Conservation (phyloP, 2,888 invertebrate genomes). For the Ichneumoninae sp. region DNA sequence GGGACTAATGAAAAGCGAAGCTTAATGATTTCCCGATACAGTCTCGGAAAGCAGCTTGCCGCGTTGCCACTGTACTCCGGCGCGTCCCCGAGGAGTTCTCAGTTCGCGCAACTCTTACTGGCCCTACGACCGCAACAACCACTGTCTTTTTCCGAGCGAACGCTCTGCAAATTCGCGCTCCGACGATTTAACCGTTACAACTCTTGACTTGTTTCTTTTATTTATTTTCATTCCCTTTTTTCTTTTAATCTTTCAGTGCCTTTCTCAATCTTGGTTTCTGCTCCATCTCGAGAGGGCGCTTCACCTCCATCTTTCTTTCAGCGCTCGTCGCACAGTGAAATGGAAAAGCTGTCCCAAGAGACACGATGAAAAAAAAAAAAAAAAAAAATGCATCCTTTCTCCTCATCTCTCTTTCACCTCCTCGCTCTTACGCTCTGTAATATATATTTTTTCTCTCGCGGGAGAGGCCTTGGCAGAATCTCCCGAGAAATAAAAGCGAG, state of each 20-base stretch:
- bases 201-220: not conserved
- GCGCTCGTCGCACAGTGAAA: not conserved
- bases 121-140: not conserved
- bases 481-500: slow-evolving; percentile 10
- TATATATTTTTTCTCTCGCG: not conserved
- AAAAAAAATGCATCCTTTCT: no score
- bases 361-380: not conserved
- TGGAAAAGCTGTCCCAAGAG: no score
- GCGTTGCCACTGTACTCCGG: slow-evolving; percentile 3
- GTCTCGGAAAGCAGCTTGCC: not conserved
- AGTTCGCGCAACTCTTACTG: slow-evolving; percentile 33
- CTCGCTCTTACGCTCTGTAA: not conserved
- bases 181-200: slow-evolving; percentile 30
- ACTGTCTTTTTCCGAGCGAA: slow-evolving; percentile 29
- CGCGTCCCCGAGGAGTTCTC: slow-evolving; percentile 4
- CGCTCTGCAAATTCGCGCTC: slow-evolving; percentile 27
- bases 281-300: slow-evolving; percentile 30
- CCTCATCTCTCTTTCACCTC: not conserved
- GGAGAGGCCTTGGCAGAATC: not conserved
- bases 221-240: not conserved
- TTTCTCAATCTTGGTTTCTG: not conserved
- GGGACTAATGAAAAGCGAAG: slow-evolving; percentile 42
- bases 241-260: not conserved
- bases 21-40: slow-evolving; percentile 53
- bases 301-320: not conserved